Conservation (phyloP, 92 coral and sea anemone species). For the Ricordea florida region DNA sequence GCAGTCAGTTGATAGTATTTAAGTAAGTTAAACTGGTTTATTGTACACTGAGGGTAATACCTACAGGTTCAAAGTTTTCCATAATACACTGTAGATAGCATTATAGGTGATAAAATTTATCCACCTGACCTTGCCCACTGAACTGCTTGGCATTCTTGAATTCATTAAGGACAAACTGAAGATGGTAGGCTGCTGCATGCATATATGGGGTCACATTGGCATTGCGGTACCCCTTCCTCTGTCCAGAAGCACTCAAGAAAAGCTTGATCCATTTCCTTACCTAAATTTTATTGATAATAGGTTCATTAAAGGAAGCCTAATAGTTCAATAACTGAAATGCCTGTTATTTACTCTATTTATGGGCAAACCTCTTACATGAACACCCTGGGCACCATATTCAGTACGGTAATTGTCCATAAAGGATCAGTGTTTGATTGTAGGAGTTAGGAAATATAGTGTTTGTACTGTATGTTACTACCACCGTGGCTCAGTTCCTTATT, state of each 20-base stretch:
- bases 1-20: too few species aligned
- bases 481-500: too few species aligned
- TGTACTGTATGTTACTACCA: too few species aligned
- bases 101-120: too few species aligned
- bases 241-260: constrained; percentile 10
- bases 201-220: constrained; percentile 62
- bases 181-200: constrained; percentile 58
- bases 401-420: too few species aligned
- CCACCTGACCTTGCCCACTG: constrained; percentile 65
- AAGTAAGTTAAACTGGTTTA: not conserved
- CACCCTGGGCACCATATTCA: too few species aligned
- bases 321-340: not conserved
- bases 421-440: too few species aligned
- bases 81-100: too few species aligned
- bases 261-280: constrained; percentile 47
- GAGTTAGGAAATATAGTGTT: too few species aligned
- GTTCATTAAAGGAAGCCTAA: not conserved
- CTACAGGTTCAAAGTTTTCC: too few species aligned
- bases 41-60: not conserved
- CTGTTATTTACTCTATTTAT: not conserved
- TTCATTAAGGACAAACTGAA: constrained; percentile 40
- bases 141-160: constrained; percentile 52
- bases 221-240: constrained; percentile 29
- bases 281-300: not conserved
- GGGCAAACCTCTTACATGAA: too few species aligned